Evolutionary conservation across 2,113 vertebrate genomes (phyloP), one percentile per base, ranked within the genome.

Genomic region (Apus apus): DNA sequence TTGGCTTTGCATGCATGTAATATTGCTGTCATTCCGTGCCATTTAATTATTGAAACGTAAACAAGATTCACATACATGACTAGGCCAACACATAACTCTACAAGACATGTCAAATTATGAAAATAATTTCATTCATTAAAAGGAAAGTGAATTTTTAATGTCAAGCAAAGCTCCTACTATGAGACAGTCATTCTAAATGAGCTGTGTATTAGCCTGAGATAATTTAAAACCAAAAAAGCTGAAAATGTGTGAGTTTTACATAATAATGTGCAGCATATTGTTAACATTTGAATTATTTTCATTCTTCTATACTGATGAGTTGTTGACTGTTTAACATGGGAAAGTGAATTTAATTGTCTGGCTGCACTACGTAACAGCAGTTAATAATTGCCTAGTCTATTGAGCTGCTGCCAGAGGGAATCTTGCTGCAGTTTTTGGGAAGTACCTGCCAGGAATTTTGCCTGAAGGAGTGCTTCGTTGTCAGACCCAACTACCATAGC

Each of bases 71-170:
- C 11, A 29, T 91, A 30, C 25, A 73, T 50, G 50, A 75, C 17
- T 84, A 75, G 30, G 30, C 67, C 48, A 89, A 15, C 30, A 62
- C 8, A 72, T 62, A 81, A 48, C 16, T 84, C 70, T 50, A 56
- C 29, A 78, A 79, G 16, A 61, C 5, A 9, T 10, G 8, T 91
- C 77, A 85, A 61, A 8, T 68, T 61, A 43, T 29, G 53, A 66
- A 64, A 91, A 85, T 34, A 91, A 85, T 89, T 89, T 84, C 5
- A 82, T 85, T 84, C 15, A 87, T 91, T 87, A 91, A 67, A 90
- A 92, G 57, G 3, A 2, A 92, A 76, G n/a, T 40, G 14, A 58
- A 94, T 91, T 89, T 85, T 70, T 66, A 54, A 78, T 65, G 45
- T 61, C 54, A 81, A 72, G 58, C 15, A 48, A 74, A 87, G 22